Evolutionary conservation across 2,797 vertebrate genomes (phyloP).

Genomic region (Tauraco hartlaubi): DNA sequence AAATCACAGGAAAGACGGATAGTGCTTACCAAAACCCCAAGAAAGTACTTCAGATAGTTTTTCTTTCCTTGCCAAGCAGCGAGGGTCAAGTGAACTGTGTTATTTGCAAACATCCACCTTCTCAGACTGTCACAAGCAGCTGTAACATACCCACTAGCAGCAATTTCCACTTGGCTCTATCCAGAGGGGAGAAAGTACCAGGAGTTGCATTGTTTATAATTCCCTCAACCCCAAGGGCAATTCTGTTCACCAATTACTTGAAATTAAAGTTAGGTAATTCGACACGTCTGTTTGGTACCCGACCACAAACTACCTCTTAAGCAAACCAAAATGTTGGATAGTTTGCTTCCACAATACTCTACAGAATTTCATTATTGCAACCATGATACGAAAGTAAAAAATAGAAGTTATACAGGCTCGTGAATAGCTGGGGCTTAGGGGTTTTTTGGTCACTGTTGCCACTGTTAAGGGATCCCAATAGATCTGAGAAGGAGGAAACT

Average conservation of each 20-base stretch:
- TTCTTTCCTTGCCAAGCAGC: slow-evolving; percentile 37
- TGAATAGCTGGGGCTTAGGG: background rate
- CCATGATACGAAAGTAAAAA: slow-evolving; percentile 64
- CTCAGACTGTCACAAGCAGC: slow-evolving; percentile 49
- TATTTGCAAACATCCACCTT: slow-evolving; percentile 66
- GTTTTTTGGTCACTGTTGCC: slow-evolving; percentile 21
- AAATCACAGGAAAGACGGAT: slow-evolving; percentile 39
- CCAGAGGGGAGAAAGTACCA: slow-evolving; percentile 55
- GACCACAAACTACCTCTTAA: slow-evolving; percentile 82
- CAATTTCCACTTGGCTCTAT: slow-evolving; percentile 71
- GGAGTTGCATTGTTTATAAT: slow-evolving; percentile 55
- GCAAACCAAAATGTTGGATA: slow-evolving; percentile 58
- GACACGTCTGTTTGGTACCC: slow-evolving; percentile 77
- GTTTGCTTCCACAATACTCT: slow-evolving; percentile 43
- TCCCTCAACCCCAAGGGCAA: slow-evolving; percentile 68
- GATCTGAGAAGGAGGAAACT: background rate
- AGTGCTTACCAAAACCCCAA: slow-evolving; percentile 52
- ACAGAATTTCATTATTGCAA: slow-evolving; percentile 43
- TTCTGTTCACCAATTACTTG: slow-evolving; percentile 76
- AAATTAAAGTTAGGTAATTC: slow-evolving; percentile 82
- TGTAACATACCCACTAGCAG: slow-evolving; percentile 68
- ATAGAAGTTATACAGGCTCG: slow-evolving; percentile 24
- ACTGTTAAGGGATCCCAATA: background rate
- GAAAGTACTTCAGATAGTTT: slow-evolving; percentile 26
- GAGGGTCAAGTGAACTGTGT: slow-evolving; percentile 29